These are phyloP conservation scores for Lineus longissimus DNA, from an alignment of 1,140 invertebrate genomes.

Conservation along the genomic window DNA sequence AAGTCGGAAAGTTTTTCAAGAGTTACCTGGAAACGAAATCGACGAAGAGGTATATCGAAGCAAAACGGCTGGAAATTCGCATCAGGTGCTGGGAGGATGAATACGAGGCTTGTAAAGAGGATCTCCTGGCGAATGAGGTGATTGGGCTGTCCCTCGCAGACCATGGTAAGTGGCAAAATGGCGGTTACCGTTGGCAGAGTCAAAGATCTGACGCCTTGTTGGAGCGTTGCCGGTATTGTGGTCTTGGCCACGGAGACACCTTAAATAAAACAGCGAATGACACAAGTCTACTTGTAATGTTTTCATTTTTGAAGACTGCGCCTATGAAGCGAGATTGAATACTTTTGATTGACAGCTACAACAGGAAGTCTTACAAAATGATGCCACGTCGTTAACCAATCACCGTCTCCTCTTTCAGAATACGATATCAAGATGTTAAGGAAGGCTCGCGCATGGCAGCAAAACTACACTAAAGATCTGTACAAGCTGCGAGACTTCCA, in stretches of 20 bases:
- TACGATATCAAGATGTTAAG: constrained; percentile 1
- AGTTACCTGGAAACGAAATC: neutral
- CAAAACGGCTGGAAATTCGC: neutral
- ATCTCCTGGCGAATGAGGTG: neutral
- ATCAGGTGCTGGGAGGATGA: neutral
- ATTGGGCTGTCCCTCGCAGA: neutral
- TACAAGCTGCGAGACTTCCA: constrained; percentile 2
- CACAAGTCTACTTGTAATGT: too few species aligned
- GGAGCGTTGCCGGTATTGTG: too few species aligned
- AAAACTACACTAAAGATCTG: neutral
- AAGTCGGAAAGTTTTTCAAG: neutral
- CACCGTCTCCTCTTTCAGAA: neutral
- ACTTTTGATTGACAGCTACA: too few species aligned
- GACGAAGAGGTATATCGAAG: neutral
- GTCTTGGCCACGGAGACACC: too few species aligned
- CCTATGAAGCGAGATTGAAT: too few species aligned
- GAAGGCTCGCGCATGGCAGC: neutral
- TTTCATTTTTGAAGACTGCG: too few species aligned
- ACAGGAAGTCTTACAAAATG: too few species aligned
- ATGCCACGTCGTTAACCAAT: too few species aligned
- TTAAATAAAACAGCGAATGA: too few species aligned
- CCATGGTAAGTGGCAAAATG: neutral
- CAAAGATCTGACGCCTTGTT: too few species aligned
- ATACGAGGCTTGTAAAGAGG: neutral
- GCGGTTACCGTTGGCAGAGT: neutral